Conservation (phyloP, 2,888 invertebrate species). For the Hirtodrosophila trivittata region DNA sequence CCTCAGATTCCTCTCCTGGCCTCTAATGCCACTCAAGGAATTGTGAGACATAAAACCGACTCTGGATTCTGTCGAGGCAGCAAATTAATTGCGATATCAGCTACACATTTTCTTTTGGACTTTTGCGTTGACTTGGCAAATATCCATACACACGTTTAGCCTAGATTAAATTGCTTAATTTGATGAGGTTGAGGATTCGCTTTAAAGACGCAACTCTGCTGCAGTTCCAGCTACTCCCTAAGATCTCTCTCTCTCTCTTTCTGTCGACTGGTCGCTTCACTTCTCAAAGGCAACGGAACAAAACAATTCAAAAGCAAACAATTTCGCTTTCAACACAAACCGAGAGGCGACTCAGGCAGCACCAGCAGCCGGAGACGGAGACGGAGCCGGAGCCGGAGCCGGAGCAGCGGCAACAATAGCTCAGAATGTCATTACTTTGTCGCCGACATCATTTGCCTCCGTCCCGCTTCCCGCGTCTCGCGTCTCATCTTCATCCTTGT, state of each 20-base stretch:
- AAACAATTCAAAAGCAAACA: constrained; percentile 60
- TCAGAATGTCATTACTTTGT: constrained; percentile 66
- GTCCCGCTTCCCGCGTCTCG: constrained; percentile 4
- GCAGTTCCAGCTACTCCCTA: no score
- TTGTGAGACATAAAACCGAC: constrained; percentile 18
- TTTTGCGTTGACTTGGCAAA: constrained; percentile 27
- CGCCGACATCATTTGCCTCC: constrained; percentile 43
- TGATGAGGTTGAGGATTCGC: no score
- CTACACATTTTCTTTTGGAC: constrained; percentile 27
- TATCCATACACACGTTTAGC: constrained; percentile 3
- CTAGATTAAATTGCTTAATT: no score
- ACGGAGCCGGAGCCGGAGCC: no score
- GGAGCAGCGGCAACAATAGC: constrained; percentile 10
- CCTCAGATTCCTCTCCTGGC: neutral
- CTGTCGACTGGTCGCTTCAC: constrained; percentile 13
- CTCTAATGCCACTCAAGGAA: constrained; percentile 29
- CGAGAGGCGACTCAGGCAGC: constrained; percentile 4
- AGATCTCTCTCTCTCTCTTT: no score
- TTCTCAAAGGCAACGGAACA: constrained; percentile 11
- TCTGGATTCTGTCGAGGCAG: constrained; percentile 22
- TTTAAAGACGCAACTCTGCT: no score
- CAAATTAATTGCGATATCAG: constrained; percentile 59
- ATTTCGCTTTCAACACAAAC: constrained; percentile 63
- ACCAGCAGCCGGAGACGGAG: no score
- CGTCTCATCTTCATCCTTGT: constrained; percentile 7